Base-by-base conservation (phyloP, 2,113 vertebrate species). In the Sakesphorus luctuosus region DNA sequence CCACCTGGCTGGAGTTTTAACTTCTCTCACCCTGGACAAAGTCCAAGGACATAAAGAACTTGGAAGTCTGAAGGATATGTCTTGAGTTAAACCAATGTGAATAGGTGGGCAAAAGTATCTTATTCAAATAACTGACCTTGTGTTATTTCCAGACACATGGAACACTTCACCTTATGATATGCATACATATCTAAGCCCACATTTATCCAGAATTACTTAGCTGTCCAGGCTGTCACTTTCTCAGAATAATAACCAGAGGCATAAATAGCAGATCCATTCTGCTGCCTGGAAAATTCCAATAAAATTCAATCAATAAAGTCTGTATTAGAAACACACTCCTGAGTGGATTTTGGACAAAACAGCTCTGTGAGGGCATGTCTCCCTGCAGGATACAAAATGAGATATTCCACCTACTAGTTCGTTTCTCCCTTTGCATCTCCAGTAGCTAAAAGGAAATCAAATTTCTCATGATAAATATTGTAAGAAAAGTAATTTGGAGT, bases 401-500 rank as follows among this genome's bases (percentile, higher is more conserved):
- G 93, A 95, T 87, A 96, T 97, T 94, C 88, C 72, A 84, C 75
- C 75, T 93, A 35, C 90, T 84, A 84, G 67, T 91, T 96, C 43
- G 6, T 93, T 96, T 95, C 95, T 96, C 83, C 95, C 89, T 95
- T 92, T 78, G 93, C 80, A 93, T 96, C 93, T 90, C 55, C 1
- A 3, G 67, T 79, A 87, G 90, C 95, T 94, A 69, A 97, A 97
- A 87, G 93, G 91, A 96, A 97, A 96, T 96, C 92, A 94, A 63
- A 94, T 96, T 96, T 75, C 91, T 93, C 47, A 35, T 91, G 87
- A 94, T 96, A 96, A 96, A 89, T 93, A 93, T 89, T 90, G 85
- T 96, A 92, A 87, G 86, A 94, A 96, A 96, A 93, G 69, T 87
- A 96, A 95, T 97, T 89, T 96, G 82, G 90, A 96, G 94, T 90